phyloP scores from a whole-genome alignment of 2,797 vertebrate genomes.

The Nyctalus aviator region DNA sequence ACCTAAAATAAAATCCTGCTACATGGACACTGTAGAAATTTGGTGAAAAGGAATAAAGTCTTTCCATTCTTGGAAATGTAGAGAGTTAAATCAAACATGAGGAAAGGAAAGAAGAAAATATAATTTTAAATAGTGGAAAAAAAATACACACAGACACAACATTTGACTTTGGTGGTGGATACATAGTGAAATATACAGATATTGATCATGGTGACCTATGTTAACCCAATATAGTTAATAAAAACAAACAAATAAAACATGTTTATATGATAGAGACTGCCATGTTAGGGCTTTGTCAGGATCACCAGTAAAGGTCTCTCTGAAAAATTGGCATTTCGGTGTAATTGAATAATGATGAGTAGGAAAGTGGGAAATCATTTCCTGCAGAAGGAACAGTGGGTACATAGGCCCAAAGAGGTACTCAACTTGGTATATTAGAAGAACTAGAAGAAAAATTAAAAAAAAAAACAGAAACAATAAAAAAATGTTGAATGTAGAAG shows the following conservation, averaged over 20 bases:
- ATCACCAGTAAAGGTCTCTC: background rate
- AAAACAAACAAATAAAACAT: background rate
- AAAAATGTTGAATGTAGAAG: background rate
- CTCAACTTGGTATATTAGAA: background rate
- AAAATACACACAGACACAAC: no score
- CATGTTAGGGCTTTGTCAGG: background rate
- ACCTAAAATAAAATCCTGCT: no score
- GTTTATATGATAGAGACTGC: background rate
- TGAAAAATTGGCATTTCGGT: background rate
- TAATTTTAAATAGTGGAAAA: background rate
- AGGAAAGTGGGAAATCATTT: background rate
- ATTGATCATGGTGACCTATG: no score
- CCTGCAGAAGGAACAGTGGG: background rate
- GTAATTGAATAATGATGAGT: background rate
- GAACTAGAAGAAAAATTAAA: background rate
- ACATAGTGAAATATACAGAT: no score
- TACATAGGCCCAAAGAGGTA: background rate
- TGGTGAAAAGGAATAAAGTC: no score
- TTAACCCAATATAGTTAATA: no score
- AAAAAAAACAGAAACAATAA: background rate
- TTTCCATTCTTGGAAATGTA: no score
- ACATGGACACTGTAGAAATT: no score
- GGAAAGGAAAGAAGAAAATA: background rate
- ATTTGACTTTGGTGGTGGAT: no score
- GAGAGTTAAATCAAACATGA: background rate